Conservation (phyloP, 1,140 invertebrate species). For the Argopecten irradians region DNA sequence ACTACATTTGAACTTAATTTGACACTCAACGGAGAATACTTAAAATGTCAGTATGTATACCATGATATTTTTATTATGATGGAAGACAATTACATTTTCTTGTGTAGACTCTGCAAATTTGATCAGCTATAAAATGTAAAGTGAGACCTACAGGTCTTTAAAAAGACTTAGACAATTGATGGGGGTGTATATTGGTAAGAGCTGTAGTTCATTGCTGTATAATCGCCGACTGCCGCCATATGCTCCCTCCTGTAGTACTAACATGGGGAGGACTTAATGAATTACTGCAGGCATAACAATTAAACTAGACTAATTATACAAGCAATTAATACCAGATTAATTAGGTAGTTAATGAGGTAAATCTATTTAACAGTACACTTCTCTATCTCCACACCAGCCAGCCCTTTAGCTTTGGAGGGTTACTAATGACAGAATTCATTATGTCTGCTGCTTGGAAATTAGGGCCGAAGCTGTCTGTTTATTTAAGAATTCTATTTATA, state of each 20-base stretch:
- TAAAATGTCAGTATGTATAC: not conserved
- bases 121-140: not conserved
- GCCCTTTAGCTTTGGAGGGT: not conserved
- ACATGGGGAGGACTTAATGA: not conserved
- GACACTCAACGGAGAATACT: not conserved
- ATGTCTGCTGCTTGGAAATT: not conserved
- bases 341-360: conserved; percentile 1
- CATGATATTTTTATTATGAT: not conserved
- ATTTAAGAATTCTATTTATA: not conserved
- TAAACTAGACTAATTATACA: not conserved
- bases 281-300: not conserved
- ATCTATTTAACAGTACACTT: not conserved
- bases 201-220: not conserved
- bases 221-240: not conserved
- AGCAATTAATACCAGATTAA: conserved; percentile 3
- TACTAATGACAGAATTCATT: not conserved
- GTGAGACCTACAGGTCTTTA: not conserved
- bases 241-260: not conserved
- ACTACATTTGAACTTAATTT: not conserved
- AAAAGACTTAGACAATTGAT: not conserved
- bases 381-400: not conserved
- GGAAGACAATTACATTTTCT: not conserved
- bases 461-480: not conserved
- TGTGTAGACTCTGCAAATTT: not conserved
- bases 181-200: not conserved